phyloP scores from a whole-genome alignment of 2,113 vertebrate genomes.

The Sebastes schlegelii region DNA sequence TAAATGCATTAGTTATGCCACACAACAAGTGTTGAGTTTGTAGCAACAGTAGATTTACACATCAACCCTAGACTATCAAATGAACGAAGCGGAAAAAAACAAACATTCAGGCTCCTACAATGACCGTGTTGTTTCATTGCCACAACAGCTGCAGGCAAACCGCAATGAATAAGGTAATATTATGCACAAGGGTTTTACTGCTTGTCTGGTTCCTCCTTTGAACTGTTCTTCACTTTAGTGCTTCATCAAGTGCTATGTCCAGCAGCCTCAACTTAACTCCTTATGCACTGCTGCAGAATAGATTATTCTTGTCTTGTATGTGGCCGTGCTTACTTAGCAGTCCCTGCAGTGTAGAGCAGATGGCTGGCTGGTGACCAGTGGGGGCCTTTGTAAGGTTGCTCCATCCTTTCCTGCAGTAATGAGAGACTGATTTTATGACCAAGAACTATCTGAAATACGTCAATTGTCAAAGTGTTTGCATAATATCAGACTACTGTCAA shows the following conservation, averaged over 20 bases:
- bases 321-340: constrained; percentile 38
- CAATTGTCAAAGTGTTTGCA: not conserved
- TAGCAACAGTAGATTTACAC: too few relatives aligned
- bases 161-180: too few relatives aligned
- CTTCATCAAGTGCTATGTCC: not conserved
- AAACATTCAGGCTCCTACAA: too few relatives aligned
- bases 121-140: too few relatives aligned
- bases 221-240: not conserved
- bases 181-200: not conserved
- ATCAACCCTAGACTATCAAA: too few relatives aligned
- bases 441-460: not conserved
- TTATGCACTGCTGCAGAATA: constrained; percentile 13
- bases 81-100: too few relatives aligned
- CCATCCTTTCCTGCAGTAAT: constrained; percentile 24
- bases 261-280: constrained; percentile 6
- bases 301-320: constrained; percentile 22
- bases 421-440: constrained; percentile 15
- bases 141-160: too few relatives aligned
- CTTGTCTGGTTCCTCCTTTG: not conserved
- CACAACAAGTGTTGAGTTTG: too few relatives aligned
- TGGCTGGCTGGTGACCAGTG: constrained; percentile 42
- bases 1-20: too few relatives aligned
- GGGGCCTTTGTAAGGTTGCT: constrained; percentile 16
- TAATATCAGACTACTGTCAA: constrained; percentile 1
- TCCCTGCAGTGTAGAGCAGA: constrained; percentile 44